A percentile compares a stretch with the other conserved stretches of the same genome.
These are phyloP conservation scores for Temnothorax ravouxi DNA, from an alignment of 2,888 invertebrate genomes.

Conservation along the genomic window DNA sequence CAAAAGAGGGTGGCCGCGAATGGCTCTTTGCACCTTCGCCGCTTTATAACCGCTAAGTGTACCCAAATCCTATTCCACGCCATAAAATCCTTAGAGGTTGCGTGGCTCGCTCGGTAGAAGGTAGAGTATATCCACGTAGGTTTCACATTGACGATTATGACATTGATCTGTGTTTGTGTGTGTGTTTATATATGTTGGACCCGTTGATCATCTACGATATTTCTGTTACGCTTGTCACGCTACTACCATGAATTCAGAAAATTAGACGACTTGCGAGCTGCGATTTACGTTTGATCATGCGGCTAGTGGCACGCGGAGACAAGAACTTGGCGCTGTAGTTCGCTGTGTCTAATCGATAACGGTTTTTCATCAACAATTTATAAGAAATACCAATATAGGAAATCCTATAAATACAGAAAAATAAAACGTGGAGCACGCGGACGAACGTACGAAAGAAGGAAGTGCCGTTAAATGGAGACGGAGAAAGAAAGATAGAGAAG, in stretches of 20 bases:
- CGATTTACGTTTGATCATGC: not conserved
- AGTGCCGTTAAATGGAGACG: conserved; percentile 18
- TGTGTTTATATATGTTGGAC: not conserved
- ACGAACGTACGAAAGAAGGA: not conserved
- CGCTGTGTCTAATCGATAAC: conserved; percentile 3
- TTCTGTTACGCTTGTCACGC: conserved; percentile 42
- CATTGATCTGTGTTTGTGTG: not conserved
- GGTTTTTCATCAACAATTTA: not conserved
- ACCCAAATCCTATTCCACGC: conserved; percentile 83
- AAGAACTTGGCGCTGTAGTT: not conserved
- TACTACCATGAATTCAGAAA: conserved; percentile 8
- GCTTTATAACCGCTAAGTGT: conserved; percentile 84
- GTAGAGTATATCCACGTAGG: conserved; percentile 52
- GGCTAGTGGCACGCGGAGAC: not conserved
- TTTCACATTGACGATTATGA: conserved; percentile 12
- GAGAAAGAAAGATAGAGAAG: not conserved
- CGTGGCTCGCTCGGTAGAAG: conserved; percentile 68
- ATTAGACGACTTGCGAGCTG: not conserved
- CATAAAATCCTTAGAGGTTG: conserved; percentile 78
- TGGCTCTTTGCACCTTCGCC: conserved; percentile 83
- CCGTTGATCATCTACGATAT: conserved; percentile 14
- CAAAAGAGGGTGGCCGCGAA: conserved; percentile 73
- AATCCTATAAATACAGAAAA: not conserved
- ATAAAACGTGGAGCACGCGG: not conserved
- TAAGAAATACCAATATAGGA: not conserved